phyloP scores from a whole-genome alignment of 2,113 vertebrate species.

The Bos indicus region DNA sequence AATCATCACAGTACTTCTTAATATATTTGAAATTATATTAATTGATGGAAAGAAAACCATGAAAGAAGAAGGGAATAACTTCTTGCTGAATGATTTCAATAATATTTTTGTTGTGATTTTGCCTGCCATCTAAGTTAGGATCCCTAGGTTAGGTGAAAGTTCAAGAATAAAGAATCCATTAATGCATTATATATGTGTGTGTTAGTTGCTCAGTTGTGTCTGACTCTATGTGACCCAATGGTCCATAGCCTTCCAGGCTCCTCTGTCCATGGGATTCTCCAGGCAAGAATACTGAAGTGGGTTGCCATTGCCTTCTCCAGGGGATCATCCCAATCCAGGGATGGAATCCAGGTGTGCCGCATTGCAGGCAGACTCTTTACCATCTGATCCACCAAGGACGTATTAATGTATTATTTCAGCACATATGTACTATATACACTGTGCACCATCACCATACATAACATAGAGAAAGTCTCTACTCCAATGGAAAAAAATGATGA shows the following conservation, averaged over 20 bases:
- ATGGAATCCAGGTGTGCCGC: background rate
- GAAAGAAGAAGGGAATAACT: background rate
- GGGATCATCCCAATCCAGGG: background rate
- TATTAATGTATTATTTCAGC: background rate
- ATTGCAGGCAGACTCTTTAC: background rate
- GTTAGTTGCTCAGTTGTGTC: background rate
- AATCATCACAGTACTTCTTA: background rate
- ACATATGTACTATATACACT: background rate
- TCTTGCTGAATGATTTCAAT: slow-evolving; percentile 11
- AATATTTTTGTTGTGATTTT: slow-evolving; percentile 9
- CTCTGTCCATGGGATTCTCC: background rate
- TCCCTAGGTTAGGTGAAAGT: background rate
- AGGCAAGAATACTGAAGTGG: background rate
- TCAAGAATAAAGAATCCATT: background rate
- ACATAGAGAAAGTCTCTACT: background rate
- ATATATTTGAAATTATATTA: slow-evolving; percentile 8
- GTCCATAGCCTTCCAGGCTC: background rate
- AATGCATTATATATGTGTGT: background rate
- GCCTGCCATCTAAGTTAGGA: background rate
- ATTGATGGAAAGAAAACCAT: background rate
- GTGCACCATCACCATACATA: background rate
- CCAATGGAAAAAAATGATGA: background rate
- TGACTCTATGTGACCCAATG: background rate
- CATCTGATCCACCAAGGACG: background rate
- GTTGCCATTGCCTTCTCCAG: background rate